Base-by-base conservation (phyloP, 2,888 invertebrate species). In the Nymphalis urticae region DNA sequence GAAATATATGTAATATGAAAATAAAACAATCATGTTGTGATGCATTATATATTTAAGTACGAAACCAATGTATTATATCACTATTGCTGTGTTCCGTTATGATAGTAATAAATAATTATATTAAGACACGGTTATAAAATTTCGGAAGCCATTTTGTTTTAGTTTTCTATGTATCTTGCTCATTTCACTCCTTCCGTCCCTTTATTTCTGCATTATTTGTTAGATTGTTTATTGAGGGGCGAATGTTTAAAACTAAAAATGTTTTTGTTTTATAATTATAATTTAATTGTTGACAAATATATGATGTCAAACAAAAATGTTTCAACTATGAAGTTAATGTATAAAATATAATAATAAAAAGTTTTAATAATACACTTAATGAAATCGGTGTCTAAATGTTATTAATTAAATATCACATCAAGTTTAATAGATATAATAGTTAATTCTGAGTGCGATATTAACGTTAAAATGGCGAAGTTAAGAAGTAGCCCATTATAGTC, bases 111-210 rank as follows among this genome's bases (percentile, higher is more conserved):
- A 75, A 70, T 32, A 59, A 64, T 60, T 58, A 42, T 62, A 59
- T 27, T 59, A 66, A 64, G 54, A 64, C 68, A 72, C 73, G 69
- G 66, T 75, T 67, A 73, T 70, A 69, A 72, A 36, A 48, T 62
- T 65, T 63, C 62, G 56, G 59, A 17, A 47, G 61, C 32, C 60
- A 63, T 69, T 27, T 75, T 66, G 62, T 72, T 79, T 79, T 71
- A 58, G 71, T 76, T 80, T 83, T 53, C 24, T 24, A 56, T 16
- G n/a, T 19, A 19, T 58, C 73, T 88, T 86, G 90, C 90, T 89
- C 89, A 90, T 84, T 85, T 88, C 78, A 82, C 79, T 85, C 75
- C 85, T 82, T 85, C 90, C 89, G 89, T 89, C 90, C 89, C 82
- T 85, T 80, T 77, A 77, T 84, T 87, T 83, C 69, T 64, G 64